phyloP scores from a whole-genome alignment of 1,140 invertebrate genomes.

The Telenomus remus region DNA sequence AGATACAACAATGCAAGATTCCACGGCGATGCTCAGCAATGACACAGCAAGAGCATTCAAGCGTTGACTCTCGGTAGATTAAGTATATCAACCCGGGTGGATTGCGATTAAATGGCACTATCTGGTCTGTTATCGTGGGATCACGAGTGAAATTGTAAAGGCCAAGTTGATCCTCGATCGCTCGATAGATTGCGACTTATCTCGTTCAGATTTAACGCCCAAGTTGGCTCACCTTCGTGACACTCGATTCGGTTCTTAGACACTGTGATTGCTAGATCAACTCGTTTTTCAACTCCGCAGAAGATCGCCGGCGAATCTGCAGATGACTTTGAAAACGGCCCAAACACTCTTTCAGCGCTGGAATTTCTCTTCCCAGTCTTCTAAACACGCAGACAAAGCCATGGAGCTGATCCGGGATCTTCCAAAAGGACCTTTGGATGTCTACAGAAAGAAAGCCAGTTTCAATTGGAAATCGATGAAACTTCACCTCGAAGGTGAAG shows the following conservation, averaged over 20 bases:
- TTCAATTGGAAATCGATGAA: conserved; percentile 91
- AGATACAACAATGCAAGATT: conserved; percentile 10
- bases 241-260: neutral
- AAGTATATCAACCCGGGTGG: conserved; percentile 10
- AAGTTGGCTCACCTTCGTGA: neutral
- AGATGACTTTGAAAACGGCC: neutral
- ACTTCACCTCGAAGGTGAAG: conserved; percentile 81
- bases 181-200: too few relatives aligned
- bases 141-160: too few relatives aligned
- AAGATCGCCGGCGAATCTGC: too few relatives aligned
- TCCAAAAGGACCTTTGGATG: conserved; percentile 83
- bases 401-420: conserved; percentile 75
- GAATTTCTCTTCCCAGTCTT: neutral
- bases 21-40: conserved; percentile 11
- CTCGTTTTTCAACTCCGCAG: neutral
- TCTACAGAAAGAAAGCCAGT: conserved; percentile 83
- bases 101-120: conserved; percentile 1
- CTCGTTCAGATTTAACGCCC: too few relatives aligned
- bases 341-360: neutral
- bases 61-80: conserved; percentile 27
- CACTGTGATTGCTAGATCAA: neutral
- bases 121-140: neutral
- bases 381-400: conserved; percentile 25
- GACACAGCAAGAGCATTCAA: conserved; percentile 35
- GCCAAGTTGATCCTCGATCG: too few relatives aligned